These are phyloP conservation scores for Ophraella communa DNA, from an alignment of 2,888 invertebrate species.

Conservation along the genomic window DNA sequence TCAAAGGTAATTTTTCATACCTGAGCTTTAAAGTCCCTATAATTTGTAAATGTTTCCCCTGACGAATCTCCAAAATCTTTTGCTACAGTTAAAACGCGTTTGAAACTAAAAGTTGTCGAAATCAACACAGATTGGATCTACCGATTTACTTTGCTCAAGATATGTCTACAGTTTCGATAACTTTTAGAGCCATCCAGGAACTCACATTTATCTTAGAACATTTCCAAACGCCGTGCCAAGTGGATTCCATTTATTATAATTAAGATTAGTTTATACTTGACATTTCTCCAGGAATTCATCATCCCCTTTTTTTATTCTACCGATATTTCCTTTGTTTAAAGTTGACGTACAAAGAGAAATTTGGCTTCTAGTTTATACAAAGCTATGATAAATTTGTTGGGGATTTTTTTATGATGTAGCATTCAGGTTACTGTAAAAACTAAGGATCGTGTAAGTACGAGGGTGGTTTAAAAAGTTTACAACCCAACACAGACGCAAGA, in stretches of 20 bases:
- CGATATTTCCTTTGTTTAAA: constrained; percentile 19
- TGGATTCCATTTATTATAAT: constrained; percentile 33
- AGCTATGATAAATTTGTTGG: too few species aligned
- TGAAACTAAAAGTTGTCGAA: constrained; percentile 16
- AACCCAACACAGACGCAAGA: too few species aligned
- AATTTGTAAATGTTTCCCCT: neutral
- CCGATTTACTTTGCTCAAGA: constrained; percentile 22
- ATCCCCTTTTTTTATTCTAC: constrained; percentile 23
- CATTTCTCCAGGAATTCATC: constrained; percentile 29
- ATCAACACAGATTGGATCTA: constrained; percentile 18
- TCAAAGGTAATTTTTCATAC: neutral
- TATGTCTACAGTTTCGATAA: constrained; percentile 25
- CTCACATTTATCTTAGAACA: constrained; percentile 25
- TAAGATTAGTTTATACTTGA: constrained; percentile 29
- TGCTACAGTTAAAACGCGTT: neutral
- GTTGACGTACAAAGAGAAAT: constrained; percentile 17
- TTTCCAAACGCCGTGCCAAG: constrained; percentile 14
- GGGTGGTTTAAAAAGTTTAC: too few species aligned
- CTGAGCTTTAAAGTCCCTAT: neutral
- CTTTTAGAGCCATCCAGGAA: constrained; percentile 25
- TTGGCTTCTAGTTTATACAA: constrained; percentile 15
- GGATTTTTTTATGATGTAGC: too few species aligned
- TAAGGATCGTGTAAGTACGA: too few species aligned
- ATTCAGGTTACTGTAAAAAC: too few species aligned
- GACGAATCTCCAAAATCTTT: neutral